phyloP scores from a whole-genome alignment of 2,888 invertebrate species.

The Rhabditoides inermis region DNA sequence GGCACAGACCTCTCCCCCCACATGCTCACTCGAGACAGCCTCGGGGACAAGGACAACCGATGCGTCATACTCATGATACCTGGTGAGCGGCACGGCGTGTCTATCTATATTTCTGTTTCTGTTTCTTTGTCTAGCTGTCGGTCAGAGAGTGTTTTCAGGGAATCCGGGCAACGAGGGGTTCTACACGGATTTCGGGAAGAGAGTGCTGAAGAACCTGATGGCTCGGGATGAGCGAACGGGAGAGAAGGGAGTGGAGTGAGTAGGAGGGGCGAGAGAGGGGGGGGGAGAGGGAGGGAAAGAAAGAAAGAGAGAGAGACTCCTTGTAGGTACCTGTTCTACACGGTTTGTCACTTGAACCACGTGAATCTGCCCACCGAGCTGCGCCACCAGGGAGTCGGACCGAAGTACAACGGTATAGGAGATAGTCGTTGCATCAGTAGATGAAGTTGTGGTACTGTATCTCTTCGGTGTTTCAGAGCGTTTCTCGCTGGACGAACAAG shows the following conservation, averaged over 20 bases:
- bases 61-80: constrained; percentile 35
- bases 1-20: too few relatives aligned
- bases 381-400: constrained; percentile 17
- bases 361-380: constrained; percentile 33
- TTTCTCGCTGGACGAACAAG: constrained; percentile 35
- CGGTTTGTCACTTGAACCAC: constrained; percentile 43
- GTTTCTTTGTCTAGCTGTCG: constrained; percentile 3
- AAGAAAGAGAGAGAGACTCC: too few relatives aligned
- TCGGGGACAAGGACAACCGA: constrained; percentile 20
- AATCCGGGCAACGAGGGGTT: constrained; percentile 47
- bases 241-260: constrained; percentile 5
- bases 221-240: constrained; percentile 5
- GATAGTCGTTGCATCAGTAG: too few relatives aligned
- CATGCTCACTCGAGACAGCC: constrained; percentile 8
- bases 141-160: too few relatives aligned
- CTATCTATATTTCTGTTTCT: too few relatives aligned
- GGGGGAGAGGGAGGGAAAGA: too few relatives aligned
- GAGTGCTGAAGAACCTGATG: constrained; percentile 20
- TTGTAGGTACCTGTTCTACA: constrained; percentile 32
- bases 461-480: constrained; percentile 25
- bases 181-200: constrained; percentile 38
- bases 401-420: constrained; percentile 24
- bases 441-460: too few relatives aligned
- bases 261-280: too few relatives aligned
- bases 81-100: too few relatives aligned